Base-by-base conservation (phyloP, 2,888 invertebrate genomes). In the Calameuta idolon region DNA sequence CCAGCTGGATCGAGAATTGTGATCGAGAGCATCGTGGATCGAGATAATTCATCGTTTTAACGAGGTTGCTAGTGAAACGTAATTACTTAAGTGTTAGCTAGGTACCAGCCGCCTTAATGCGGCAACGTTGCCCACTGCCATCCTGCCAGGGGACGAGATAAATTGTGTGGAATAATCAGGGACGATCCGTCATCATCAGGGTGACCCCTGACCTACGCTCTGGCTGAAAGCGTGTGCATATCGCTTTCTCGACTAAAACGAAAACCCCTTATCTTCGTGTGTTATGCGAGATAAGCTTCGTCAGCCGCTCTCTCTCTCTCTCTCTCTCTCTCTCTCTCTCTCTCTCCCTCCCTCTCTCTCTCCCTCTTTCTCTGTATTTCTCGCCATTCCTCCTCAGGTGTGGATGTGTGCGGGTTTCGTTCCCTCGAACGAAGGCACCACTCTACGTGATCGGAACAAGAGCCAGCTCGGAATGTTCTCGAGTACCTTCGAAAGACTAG, bases 121-220 rank as follows among this genome's bases (percentile, higher is more conserved):
- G 73, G 30, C 23, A 35, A 15, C 74, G 74, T 23, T 31, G 31
- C 73, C n/a, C 15, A 69, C 37, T 69, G 31, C 33, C 15, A 55
- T 69, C 31, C 11, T 35, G 74, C 69, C 12, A 35, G 74, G 74
- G 69, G 80, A 81, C 55, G 79, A 82, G 86, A 84, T 87, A 86
- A 85, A 88, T 88, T 82, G 83, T 81, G 79, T 79, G 82, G 84
- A 81, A 85, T 85, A 85, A 87, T 87, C 85, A 86, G 79, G 80
- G 79, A 80, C 85, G 85, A 88, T 88, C 83, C 87, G 83, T 87
- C 88, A 87, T 88, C 86, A 84, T 88, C 87, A 84, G 80, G 73
- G 76, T 77, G 76, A 75, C 77, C 80, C 77, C 80, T 76, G 75
- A 77, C 75, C 77, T 77, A 73, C 74, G 55, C 73, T 33, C 68